phyloP scores from a whole-genome alignment of 2,797 vertebrate species.

The Sebastes trivittatus region DNA sequence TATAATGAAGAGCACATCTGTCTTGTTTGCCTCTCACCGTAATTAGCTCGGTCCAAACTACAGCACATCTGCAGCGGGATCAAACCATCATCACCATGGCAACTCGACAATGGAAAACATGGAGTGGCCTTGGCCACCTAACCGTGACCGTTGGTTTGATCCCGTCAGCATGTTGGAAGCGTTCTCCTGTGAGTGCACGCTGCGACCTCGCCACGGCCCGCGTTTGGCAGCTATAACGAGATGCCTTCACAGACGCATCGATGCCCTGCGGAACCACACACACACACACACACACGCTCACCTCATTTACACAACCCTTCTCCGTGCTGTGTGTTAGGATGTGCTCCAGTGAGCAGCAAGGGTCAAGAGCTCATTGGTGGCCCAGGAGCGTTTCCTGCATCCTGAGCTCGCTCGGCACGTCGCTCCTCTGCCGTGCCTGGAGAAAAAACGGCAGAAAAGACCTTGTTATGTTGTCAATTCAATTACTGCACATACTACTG shows the following conservation, averaged over 20 bases:
- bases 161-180: neutral
- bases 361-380: constrained; percentile 56
- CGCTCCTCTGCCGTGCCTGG: constrained; percentile 15
- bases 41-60: neutral
- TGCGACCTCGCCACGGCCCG: neutral
- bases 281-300: constrained; percentile 2
- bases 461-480: constrained; percentile 36
- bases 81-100: neutral
- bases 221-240: constrained; percentile 24
- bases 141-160: neutral
- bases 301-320: constrained; percentile 8
- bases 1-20: neutral
- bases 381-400: constrained; percentile 26
- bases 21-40: neutral
- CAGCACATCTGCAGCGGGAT: neutral
- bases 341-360: constrained; percentile 47
- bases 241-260: constrained; percentile 1
- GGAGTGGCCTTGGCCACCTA: neutral
- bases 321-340: constrained; percentile 16
- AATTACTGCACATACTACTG: constrained; percentile 34
- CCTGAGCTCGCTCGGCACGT: neutral
- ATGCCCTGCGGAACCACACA: constrained; percentile 1
- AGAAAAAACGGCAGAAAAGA: constrained; percentile 35
- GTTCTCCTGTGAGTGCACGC: neutral
- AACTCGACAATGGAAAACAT: neutral